Evolutionary conservation across 2,113 vertebrate species (phyloP).

Genomic region (Anolis carolinensis): DNA sequence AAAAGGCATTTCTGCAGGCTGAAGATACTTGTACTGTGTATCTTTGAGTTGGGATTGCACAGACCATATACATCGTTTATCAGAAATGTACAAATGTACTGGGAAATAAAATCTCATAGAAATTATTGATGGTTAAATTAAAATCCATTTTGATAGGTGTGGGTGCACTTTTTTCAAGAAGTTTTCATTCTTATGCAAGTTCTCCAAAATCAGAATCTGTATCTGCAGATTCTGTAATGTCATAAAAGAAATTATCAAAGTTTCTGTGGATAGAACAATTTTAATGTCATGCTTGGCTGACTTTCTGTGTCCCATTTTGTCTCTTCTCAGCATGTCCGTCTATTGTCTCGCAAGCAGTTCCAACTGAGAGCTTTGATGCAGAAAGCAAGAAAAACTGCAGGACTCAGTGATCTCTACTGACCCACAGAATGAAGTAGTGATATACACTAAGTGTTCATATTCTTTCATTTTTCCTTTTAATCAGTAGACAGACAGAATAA

Average conservation of each 20-base stretch:
- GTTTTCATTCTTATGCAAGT: not conserved
- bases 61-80: too few species aligned
- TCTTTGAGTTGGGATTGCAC: too few species aligned
- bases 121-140: not conserved
- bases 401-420: constrained; percentile 98
- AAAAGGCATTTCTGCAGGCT: too few species aligned
- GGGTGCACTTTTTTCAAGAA: not conserved
- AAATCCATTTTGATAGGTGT: not conserved
- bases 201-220: not conserved
- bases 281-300: not conserved
- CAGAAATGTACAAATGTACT: not conserved
- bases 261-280: not conserved
- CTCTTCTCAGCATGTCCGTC: constrained; percentile 88
- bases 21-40: too few species aligned
- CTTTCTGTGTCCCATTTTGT: constrained; percentile 15
- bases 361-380: constrained; percentile 98
- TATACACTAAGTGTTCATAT: constrained; percentile 54
- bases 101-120: not conserved
- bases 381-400: constrained; percentile 97
- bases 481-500: constrained; percentile 80
- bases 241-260: not conserved
- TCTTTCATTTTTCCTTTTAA: constrained; percentile 72
- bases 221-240: not conserved
- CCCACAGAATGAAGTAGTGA: constrained; percentile 46
- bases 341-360: constrained; percentile 98